These are phyloP conservation scores for Brachymystax lenok DNA, from an alignment of 2,797 vertebrate genomes.

Conservation along the genomic window DNA sequence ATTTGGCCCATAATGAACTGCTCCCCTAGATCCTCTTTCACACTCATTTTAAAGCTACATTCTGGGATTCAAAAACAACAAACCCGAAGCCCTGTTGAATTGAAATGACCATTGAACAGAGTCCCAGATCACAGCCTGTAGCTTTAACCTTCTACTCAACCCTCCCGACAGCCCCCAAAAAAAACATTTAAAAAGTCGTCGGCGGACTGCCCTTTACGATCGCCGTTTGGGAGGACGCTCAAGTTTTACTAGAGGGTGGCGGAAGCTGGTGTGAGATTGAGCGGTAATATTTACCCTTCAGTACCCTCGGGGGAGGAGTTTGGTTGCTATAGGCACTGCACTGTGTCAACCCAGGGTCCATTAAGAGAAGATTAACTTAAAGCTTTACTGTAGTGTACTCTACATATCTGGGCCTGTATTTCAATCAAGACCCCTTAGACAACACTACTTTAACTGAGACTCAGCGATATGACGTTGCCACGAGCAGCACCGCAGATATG, in stretches of 20 bases:
- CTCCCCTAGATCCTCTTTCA: conserved; percentile 77
- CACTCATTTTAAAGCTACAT: conserved; percentile 57
- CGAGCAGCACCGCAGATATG: too few species aligned
- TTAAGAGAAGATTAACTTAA: background rate
- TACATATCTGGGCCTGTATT: background rate
- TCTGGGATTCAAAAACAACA: background rate
- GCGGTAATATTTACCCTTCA: conserved; percentile 25
- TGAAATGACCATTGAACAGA: conserved; percentile 44
- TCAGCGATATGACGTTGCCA: background rate
- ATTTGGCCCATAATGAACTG: background rate
- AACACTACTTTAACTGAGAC: background rate
- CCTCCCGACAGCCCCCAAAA: conserved; percentile 68
- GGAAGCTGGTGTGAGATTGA: conserved; percentile 38
- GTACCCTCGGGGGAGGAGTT: background rate
- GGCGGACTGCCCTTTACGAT: conserved; percentile 77
- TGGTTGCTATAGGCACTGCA: background rate
- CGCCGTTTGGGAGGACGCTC: conserved; percentile 58
- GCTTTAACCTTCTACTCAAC: conserved; percentile 17
- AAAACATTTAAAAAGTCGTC: conserved; percentile 82
- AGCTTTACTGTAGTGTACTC: background rate
- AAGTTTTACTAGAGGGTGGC: background rate
- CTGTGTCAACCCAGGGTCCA: background rate
- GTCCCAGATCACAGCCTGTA: background rate
- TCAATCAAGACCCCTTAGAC: background rate
- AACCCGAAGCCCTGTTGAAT: background rate